Evolutionary conservation across 1,140 invertebrate species (phyloP), one percentile per base, ranked within the genome.

Genomic region (Zophobas morio): DNA sequence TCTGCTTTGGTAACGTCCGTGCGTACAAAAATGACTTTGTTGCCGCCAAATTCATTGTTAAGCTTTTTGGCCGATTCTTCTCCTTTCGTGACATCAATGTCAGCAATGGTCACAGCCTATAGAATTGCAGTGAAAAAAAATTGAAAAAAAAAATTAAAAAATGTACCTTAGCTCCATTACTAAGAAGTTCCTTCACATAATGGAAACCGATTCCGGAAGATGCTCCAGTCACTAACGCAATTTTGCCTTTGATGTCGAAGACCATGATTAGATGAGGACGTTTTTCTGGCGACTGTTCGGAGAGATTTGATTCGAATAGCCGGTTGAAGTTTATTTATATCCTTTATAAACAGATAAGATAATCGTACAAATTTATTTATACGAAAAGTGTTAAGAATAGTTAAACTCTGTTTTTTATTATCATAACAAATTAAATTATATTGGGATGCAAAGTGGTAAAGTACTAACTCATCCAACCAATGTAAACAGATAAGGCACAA

Each of bases 171-270:
- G 90, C 91, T 79, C 92, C 92, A 82, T 92, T 89, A 81, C 92
- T 91, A 1, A 94, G 85, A 1, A 95, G 84, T 83, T 93, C 92
- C 79, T 91, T 89, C 76, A 88, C 89, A 82, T 92, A 93, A 3
- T 90, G 89, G 72, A 91, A 88, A 8, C 94, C 94, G 66, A 95
- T 92, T 47, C 93, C 93, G 73, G 90, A 89, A 37, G 92, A 92
- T 20, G 90, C 93, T 35, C 93, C 94, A 33, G 94, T 94, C 39
- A 95, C 89, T 47, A 95, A 85, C 71, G 92, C 93, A 71, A 94
- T 90, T 84, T 93, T 92, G 74, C 91, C 92, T 85, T 90, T 90
- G 70, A 93, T 80, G 46, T 81, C 81, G 77, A 76, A 84, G 4
- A 70, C 53, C 49, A 76, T 77, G 47, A 35, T 81, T 40, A 20